Evolutionary conservation across 2,113 vertebrate species (phyloP).

Genomic region (Halichoeres trimaculatus): DNA sequence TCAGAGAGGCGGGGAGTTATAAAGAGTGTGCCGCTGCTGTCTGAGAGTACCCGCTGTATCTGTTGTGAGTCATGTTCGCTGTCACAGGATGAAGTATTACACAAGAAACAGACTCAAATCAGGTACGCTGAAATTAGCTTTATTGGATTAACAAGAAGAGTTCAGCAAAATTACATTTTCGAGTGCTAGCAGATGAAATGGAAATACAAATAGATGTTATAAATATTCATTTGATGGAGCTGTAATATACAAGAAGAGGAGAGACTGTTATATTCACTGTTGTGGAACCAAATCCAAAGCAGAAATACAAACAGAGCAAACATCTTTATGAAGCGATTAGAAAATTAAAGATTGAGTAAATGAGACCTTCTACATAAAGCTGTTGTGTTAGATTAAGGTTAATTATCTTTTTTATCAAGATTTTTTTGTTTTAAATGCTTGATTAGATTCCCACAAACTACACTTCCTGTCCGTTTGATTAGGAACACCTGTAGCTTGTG

Average conservation of each 20-base stretch:
- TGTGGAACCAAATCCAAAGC: background rate
- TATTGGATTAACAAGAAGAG: background rate
- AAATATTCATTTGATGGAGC: background rate
- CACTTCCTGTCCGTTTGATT: no score
- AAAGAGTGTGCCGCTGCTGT: constrained; percentile 19
- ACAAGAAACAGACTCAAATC: background rate
- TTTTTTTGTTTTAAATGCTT: no score
- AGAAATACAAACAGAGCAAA: background rate
- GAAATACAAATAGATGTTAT: background rate
- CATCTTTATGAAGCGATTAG: background rate
- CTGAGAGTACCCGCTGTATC: constrained; percentile 9
- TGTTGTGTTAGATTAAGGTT: background rate
- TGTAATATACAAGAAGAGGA: background rate
- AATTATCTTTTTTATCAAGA: no score
- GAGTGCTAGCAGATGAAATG: background rate
- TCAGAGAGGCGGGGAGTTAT: constrained; percentile 14
- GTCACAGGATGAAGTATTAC: background rate
- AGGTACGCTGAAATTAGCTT: background rate
- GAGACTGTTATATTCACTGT: background rate
- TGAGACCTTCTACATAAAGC: background rate
- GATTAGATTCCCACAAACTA: no score
- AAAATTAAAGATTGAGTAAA: background rate
- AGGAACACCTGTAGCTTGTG: no score
- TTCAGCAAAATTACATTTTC: background rate
- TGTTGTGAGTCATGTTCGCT: background rate